Base-by-base conservation (phyloP, 2,113 vertebrate species). In the Xyrauchen texanus region DNA sequence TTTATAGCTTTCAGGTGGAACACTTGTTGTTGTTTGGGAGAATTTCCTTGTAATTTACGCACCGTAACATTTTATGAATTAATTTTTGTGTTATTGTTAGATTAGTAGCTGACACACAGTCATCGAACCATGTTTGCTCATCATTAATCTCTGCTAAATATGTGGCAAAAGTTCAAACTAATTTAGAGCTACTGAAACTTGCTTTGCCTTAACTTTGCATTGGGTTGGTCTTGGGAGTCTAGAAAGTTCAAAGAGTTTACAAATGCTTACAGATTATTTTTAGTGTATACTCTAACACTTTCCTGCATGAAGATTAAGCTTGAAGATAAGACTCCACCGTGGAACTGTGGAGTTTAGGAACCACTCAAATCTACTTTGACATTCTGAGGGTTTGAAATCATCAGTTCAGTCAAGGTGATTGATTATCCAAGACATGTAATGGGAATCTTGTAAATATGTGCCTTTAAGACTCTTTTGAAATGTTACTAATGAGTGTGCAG, bases 61-160 rank as follows among this genome's bases (percentile, higher is more conserved):
- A 11, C 4, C 53, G 42, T 72, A 10, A 46, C 7, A 5, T 60
- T 60, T 73, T 12, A 72, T 58, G 69, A 34, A 1, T 34, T 34
- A 34, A 34, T 34, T 7, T 8, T 68, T 68, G 51, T 68, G 21
- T 3, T 34, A 0, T 34, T 55, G 49, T 42, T 42, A 2, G 51
- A 69, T 52, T 9, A 34, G 15, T 21, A 68, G 15, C 15, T 8
- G 2, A 70, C 12, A 46, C 53, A 60, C 1, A 15, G 34, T 47
- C 42, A 44, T 12, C 53, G 8, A 58, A 60, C 16, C 53, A 15
- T 52, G 4, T 58, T 71, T 71, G 16, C 46, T 74, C 62, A 51
- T 74, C 58, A 62, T 74, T 74, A 51, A 51, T 16, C 15, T 34
- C 21, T 6, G 8, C 12, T 9, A 44, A 71, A 72, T 45, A 49